Evolutionary conservation across 2,797 vertebrate species (phyloP), one percentile per base, ranked within the genome.

Genomic region (Chloroceryle inda): DNA sequence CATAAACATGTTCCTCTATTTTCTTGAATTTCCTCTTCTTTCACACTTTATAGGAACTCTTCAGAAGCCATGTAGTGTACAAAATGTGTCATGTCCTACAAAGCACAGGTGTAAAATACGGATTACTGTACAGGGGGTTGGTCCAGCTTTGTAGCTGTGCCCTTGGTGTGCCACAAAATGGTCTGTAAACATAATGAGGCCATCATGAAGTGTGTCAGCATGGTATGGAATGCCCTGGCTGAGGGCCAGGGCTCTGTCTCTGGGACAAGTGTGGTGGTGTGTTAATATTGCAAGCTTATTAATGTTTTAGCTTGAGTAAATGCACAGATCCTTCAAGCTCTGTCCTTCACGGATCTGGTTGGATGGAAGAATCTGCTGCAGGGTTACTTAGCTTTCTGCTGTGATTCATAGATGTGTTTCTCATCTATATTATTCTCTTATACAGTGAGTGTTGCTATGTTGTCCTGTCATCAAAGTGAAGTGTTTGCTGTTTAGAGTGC

Each of bases 291-390:
- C 92, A 94, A 62, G 20, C 53, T 94, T 66, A 85, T 94, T 61
- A 91, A 94, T 94, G 76, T 88, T 96, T 94, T 92, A 91, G 53
- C 24, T 75, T 75, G 72, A 81, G 69, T 66, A 85, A 95, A 94
- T 89, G 62, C 52, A 92, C 68, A 95, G 95, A 66, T 85, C 78
- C 66, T 81, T 88, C 87, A 80, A 29, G 80, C 53, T 49, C 75
- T 23, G 7, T 59, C 55, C 63, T 88, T 89, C 50, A 38, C 47
- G 20, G 80, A 58, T 61, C 14, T 29, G 50, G 19, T 27, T 95
- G 91, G 64, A 73, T 89, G 82, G 82, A 88, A 55, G 53, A 88
- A 66, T 81, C 49, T 95, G 78, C 92, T 92, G 72, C 58, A 81
- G 85, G 69, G 61, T 77, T 95, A 67, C 83, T 71, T 93, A 72